Base-by-base conservation (phyloP, 1,140 invertebrate species). In the Wiebesia pumilae region DNA sequence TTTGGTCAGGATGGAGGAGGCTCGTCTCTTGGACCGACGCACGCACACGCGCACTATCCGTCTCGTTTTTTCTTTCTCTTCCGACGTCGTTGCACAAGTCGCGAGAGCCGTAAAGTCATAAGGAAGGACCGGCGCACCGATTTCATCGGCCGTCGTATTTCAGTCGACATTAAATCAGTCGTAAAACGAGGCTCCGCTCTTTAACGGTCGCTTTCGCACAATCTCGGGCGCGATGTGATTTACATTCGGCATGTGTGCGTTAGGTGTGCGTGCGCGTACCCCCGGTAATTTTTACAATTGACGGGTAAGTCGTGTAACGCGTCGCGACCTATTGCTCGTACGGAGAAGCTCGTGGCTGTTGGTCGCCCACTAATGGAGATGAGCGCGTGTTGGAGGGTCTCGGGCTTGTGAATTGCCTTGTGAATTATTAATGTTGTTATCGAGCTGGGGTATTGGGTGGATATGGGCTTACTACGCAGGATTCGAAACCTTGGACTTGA, bases 61-160 rank as follows among this genome's bases (percentile, higher is more conserved):
- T 43, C 6, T 43, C 71, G 4, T 24, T 43, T 27, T 43, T 43
- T 43, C 24, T 43, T n/a, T 43, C 47, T 47, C 43, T 54, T n/a
- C 47, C 47, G 6, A 0, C 47, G 43, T 78, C 54, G 78, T 85
- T 85, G 51, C 84, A 85, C 84, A 85, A 85, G 78, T 33, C 81
- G 54, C 87, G 88, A 89, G 79, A 65, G 71, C 71, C 84, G 81
- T 90, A 90, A 91, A 91, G 85, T 89, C 88, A 90, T 88, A 91
- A 91, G 89, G 90, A 91, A 90, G 89, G 89, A 84, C 73, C 83
- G 88, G 88, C 89, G 90, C 89, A 87, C 86, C 89, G 91, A 91
- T 92, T 91, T 90, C 90, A 92, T 91, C 89, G 89, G 88, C 89
- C 88, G 88, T 88, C 90, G 89, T 92, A 90, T 90, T 90, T 89